Evolutionary conservation across 2,113 vertebrate genomes (phyloP).

Genomic region (Poeciliopsis retropinna): DNA sequence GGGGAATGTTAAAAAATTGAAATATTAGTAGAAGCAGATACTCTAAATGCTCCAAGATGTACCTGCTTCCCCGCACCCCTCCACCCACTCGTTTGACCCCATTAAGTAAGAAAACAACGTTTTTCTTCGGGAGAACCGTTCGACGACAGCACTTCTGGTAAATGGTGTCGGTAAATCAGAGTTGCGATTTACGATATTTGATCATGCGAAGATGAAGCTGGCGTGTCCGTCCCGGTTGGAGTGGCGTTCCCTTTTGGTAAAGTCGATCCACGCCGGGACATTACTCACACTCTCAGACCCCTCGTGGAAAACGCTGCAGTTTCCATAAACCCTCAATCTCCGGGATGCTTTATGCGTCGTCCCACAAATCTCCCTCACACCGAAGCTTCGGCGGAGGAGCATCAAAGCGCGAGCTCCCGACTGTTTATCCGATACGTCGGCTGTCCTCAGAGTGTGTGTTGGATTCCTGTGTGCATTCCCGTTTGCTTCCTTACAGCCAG

Average conservation of each 20-base stretch:
- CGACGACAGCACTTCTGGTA: slow-evolving; percentile 29
- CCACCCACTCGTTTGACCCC: slow-evolving; percentile 32
- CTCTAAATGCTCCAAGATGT: slow-evolving; percentile 65
- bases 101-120: slow-evolving; percentile 35
- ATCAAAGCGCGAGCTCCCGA: slow-evolving; percentile 19
- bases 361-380: slow-evolving; percentile 56
- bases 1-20: slow-evolving; percentile 71
- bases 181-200: slow-evolving; percentile 9
- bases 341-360: slow-evolving; percentile 61
- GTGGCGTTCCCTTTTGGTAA: slow-evolving; percentile 38
- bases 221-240: slow-evolving; percentile 15
- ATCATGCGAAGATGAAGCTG: slow-evolving; percentile 41
- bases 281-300: slow-evolving; percentile 54
- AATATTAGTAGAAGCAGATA: slow-evolving; percentile 42
- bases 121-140: slow-evolving; percentile 10
- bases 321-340: slow-evolving; percentile 57
- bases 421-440: not conserved
- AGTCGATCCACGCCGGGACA: slow-evolving; percentile 15
- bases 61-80: slow-evolving; percentile 52
- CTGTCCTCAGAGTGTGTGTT: not conserved
- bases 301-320: slow-evolving; percentile 50
- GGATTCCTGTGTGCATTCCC: not conserved
- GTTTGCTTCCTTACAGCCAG: slow-evolving; percentile 78
- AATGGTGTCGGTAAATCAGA: slow-evolving; percentile 37
- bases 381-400: slow-evolving; percentile 30